Conservation (phyloP, 2,888 invertebrate species). For the Trissolcus brochymenae region DNA sequence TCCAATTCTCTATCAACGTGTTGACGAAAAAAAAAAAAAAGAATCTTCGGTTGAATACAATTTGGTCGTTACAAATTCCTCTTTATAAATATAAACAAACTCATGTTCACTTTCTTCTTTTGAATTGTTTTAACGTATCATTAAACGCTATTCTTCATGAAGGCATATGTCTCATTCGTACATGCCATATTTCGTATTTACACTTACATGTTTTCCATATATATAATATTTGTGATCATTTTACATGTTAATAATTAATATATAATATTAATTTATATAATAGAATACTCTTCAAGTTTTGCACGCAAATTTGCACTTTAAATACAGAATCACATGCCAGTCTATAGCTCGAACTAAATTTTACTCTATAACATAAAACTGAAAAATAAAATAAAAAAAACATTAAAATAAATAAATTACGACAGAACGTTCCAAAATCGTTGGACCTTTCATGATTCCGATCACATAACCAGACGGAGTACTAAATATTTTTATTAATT, state of each 20-base stretch:
- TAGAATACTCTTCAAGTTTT: conserved; percentile 72
- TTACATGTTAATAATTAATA: conserved; percentile 62
- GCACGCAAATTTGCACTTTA: conserved; percentile 72
- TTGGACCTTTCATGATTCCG: conserved; percentile 1
- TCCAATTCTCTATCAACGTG: conserved; percentile 37
- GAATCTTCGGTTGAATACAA: conserved; percentile 20
- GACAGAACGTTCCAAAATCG: conserved; percentile 14
- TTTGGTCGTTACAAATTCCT: conserved; percentile 28
- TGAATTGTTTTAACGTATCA: conserved; percentile 56
- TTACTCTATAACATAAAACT: conserved; percentile 5
- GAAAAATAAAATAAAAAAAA: conserved; percentile 2
- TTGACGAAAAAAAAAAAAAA: conserved; percentile 18
- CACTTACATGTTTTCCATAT: conserved; percentile 39
- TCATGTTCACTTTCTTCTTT: conserved; percentile 58
- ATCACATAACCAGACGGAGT: background rate
- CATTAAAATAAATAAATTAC: conserved; percentile 24
- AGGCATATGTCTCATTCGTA: conserved; percentile 40
- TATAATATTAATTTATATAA: conserved; percentile 67
- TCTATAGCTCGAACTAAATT: conserved; percentile 58
- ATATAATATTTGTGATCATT: conserved; percentile 50
- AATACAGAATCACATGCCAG: conserved; percentile 74
- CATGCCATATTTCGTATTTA: conserved; percentile 44
- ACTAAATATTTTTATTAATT: no score
- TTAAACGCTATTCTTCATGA: conserved; percentile 53
- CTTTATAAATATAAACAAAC: conserved; percentile 70